Evolutionary conservation across 2,797 vertebrate species (phyloP).

Genomic region (Stomatorhinus walkeri): DNA sequence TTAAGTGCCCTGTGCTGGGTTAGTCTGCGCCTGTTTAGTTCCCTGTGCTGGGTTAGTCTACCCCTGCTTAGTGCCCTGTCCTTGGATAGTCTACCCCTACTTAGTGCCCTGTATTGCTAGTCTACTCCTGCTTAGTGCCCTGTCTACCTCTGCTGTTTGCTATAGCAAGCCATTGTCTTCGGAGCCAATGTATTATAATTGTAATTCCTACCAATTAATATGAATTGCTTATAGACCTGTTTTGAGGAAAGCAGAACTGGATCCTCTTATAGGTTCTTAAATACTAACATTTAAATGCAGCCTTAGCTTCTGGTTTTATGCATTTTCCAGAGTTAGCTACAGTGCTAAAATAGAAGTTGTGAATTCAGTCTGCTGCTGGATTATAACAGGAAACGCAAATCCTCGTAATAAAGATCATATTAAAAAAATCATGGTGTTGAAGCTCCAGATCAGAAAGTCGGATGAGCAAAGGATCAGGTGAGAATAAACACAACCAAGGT

Average conservation of each 20-base stretch:
- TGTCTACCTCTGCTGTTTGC: not conserved
- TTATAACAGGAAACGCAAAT: not conserved
- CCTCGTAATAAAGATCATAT: not conserved
- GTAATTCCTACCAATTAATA: not conserved
- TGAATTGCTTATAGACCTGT: not conserved
- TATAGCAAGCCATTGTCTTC: not conserved
- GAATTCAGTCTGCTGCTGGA: not conserved
- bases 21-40: not conserved
- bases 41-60: not conserved
- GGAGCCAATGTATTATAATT: not conserved
- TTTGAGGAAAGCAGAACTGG: not conserved
- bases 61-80: not conserved
- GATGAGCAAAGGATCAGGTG: not conserved
- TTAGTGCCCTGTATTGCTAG: not conserved
- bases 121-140: not conserved
- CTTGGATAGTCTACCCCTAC: not conserved
- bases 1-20: not conserved
- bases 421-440: not conserved
- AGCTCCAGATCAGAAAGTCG: not conserved
- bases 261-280: not conserved
- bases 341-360: not conserved
- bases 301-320: slow-evolving; percentile 18
- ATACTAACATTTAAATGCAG: slow-evolving; percentile 10
- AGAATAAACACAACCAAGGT: not conserved
- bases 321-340: not conserved